Base-by-base conservation (phyloP, 2,888 invertebrate species). In the Epirrhoe tristata region DNA sequence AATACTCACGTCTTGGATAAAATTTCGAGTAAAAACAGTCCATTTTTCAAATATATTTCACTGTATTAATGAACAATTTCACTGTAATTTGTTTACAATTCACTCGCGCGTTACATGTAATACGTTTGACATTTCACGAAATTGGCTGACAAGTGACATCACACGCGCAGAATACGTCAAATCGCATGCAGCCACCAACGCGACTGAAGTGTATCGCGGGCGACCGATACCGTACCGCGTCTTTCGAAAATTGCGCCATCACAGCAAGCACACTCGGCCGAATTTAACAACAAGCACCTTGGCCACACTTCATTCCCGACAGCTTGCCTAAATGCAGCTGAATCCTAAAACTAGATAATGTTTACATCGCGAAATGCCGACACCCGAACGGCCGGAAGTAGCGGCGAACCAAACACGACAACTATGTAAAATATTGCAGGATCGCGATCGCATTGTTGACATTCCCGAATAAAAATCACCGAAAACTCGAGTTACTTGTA, bases 381-480 rank as follows among this genome's bases (percentile, higher is more conserved):
- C 93, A 91, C 91, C 88, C 90, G 84, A 93, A 87, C 92, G 88
- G 86, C 90, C 93, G 93, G 93, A 94, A 94, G 94, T 94, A 88
- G 88, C 89, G 84, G 93, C 94, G 94, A 94, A 93, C 93, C 95
- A 95, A 95, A 95, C 95, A 95, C 95, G 95, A 95, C 95, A 96
- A 95, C 95, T 95, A 95, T 95, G 95, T 95, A 95, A 95, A 95
- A 95, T 95, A 95, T 95, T 95, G 95, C 94, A 95, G 95, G 95
- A 95, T 95, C 94, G 95, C 95, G 94, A 94, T 94, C 95, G 95
- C 95, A 95, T 95, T 95, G 95, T 95, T 95, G 93, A 94, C 95
- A 95, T 95, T 95, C 95, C 95, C 94, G 92, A 92, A 94, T 94
- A 94, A 94, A 94, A 95, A 95, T 94, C 92, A 91, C 90, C 89